These are phyloP conservation scores for Stomatorhinus walkeri DNA, from an alignment of 2,797 vertebrate species.

Conservation along the genomic window DNA sequence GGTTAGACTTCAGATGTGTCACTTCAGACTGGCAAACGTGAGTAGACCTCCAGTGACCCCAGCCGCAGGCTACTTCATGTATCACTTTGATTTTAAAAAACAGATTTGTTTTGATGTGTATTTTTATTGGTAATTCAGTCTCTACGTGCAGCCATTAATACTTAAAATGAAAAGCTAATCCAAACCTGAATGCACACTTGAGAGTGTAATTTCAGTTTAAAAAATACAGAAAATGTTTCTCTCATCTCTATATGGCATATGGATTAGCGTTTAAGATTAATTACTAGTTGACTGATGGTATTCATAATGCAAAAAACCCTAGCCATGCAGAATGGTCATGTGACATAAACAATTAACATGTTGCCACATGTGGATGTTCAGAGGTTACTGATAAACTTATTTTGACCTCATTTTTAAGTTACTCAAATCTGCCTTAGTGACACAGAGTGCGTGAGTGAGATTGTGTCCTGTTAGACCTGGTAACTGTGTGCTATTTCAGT, in stretches of 20 bases:
- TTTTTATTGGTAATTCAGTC: neutral
- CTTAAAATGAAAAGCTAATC: constrained; percentile 8
- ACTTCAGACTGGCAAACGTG: constrained; percentile 37
- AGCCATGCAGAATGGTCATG: neutral
- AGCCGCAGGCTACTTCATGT: neutral
- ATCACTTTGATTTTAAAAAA: neutral
- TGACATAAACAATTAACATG: constrained; percentile 2
- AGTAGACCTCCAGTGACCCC: constrained; percentile 23
- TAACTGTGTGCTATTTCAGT: constrained; percentile 43
- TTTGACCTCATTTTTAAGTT: neutral
- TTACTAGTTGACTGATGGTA: neutral
- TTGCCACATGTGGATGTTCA: neutral
- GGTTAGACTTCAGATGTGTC: constrained; percentile 31
- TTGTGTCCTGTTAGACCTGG: neutral
- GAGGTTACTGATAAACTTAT: constrained; percentile 6
- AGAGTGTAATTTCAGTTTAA: constrained; percentile 11
- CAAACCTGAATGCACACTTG: constrained; percentile 9
- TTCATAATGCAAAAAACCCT: neutral
- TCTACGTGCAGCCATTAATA: constrained; percentile 8
- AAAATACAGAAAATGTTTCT: constrained; percentile 6
- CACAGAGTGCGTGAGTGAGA: neutral
- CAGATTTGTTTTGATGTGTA: neutral
- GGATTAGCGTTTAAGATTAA: constrained; percentile 20
- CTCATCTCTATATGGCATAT: constrained; percentile 10
- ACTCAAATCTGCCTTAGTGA: neutral